A percentile compares a stretch with the other conserved stretches of the same genome.
Evolutionary conservation across 1,140 invertebrate genomes (phyloP).

Genomic region (Zaprionus kolodkinae): DNA sequence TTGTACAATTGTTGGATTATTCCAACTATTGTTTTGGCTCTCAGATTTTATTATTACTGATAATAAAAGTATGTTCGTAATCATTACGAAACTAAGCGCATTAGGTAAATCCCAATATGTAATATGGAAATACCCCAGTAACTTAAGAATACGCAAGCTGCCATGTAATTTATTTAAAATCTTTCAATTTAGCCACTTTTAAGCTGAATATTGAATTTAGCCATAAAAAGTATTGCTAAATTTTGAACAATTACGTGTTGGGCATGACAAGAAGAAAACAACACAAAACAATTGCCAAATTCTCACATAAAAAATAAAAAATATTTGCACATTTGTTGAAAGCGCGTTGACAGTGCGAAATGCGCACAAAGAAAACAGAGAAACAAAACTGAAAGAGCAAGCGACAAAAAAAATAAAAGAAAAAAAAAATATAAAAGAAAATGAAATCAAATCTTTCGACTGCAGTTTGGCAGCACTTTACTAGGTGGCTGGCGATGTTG

Average conservation of each 20-base stretch:
- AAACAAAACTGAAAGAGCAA: background rate
- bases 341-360: constrained; percentile 62
- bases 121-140: background rate
- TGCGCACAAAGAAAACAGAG: constrained; percentile 42
- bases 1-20: constrained; percentile 31
- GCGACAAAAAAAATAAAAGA: background rate
- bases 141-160: background rate
- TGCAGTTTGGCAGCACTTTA: constrained; percentile 46
- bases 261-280: constrained; percentile 47
- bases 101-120: background rate
- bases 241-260: constrained; percentile 57
- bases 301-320: constrained; percentile 70
- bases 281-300: constrained; percentile 55
- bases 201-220: constrained; percentile 9
- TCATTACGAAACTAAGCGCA: constrained; percentile 6
- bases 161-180: no score
- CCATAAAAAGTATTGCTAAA: constrained; percentile 35
- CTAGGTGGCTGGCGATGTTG: constrained; percentile 7
- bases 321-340: constrained; percentile 68
- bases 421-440: background rate
- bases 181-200: background rate
- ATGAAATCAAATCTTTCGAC: constrained; percentile 36
- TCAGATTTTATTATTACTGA: constrained; percentile 17
- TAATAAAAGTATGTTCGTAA: constrained; percentile 11
- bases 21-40: constrained; percentile 6